phyloP scores from a whole-genome alignment of 2,888 invertebrate genomes.

The Maniola hyperantus region DNA sequence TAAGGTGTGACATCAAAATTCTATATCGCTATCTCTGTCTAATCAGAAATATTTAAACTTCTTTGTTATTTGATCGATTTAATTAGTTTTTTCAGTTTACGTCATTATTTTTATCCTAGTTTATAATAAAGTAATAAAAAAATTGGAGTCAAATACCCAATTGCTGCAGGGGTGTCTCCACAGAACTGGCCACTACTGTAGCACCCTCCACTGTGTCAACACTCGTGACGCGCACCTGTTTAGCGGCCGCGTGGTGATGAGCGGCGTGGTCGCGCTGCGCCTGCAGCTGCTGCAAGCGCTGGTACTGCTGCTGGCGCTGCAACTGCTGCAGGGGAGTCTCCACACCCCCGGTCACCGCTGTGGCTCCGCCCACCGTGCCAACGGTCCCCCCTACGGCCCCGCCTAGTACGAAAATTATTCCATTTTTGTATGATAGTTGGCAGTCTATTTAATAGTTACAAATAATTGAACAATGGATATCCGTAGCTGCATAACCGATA shows the following conservation, averaged over 20 bases:
- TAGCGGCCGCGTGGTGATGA: conserved; percentile 68
- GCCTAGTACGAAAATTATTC: conserved; percentile 1
- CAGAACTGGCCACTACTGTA: conserved; percentile 50
- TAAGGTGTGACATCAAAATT: too few relatives aligned
- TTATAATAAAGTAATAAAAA: too few relatives aligned
- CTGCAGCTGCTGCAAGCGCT: conserved; percentile 84
- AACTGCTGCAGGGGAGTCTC: conserved; percentile 73
- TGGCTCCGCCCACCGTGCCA: conserved; percentile 38
- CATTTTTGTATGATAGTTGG: background rate
- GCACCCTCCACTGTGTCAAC: conserved; percentile 35
- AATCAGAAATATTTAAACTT: too few relatives aligned
- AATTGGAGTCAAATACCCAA: too few relatives aligned
- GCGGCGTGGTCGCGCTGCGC: conserved; percentile 81
- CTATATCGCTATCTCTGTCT: too few relatives aligned
- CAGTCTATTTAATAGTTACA: background rate
- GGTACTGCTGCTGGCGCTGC: conserved; percentile 84
- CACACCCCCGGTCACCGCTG: conserved; percentile 54
- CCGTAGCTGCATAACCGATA: too few relatives aligned
- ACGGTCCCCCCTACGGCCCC: conserved; percentile 20
- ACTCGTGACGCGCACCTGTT: conserved; percentile 53
- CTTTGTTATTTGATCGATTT: too few relatives aligned
- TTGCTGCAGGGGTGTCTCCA: conserved; percentile 63
- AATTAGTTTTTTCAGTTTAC: too few relatives aligned
- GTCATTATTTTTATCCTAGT: too few relatives aligned
- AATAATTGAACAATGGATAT: too few relatives aligned